A percentile compares a stretch with the other conserved stretches of the same genome.
phyloP scores from a whole-genome alignment of 2,888 invertebrate genomes.

The Muschampia plurimacula region DNA sequence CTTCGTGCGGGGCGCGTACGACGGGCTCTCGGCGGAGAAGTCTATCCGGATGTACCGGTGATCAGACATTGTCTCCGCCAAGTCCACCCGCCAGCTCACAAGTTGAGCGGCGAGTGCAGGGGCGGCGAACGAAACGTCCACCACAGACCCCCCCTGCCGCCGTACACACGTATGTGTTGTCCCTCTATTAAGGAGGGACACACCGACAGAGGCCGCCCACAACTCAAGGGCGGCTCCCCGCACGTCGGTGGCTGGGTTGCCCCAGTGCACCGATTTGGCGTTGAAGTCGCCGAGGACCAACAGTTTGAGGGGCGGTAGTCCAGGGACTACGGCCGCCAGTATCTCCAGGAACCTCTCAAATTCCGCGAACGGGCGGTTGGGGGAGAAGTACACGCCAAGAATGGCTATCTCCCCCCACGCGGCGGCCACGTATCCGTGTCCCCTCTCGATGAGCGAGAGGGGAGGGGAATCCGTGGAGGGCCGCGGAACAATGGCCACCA shows the following conservation, averaged over 20 bases:
- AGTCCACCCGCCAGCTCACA: neutral
- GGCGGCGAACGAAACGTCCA: constrained; percentile 1
- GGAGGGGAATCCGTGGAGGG: neutral
- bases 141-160: neutral
- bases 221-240: neutral
- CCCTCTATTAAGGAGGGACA: neutral
- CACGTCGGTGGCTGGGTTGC: neutral
- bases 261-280: neutral
- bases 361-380: neutral
- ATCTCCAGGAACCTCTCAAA: neutral
- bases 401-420: neutral
- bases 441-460: neutral
- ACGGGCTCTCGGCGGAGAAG: constrained; percentile 1
- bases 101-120: neutral
- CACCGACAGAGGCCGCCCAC: neutral
- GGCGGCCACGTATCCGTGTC: neutral
- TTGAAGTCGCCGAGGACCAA: neutral
- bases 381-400: neutral
- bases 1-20: neutral
- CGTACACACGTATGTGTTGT: neutral
- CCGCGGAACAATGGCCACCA: too few relatives aligned
- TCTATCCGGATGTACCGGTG: constrained; percentile 7
- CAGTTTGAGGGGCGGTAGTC: neutral
- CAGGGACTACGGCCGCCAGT: neutral
- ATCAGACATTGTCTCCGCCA: neutral